Evolutionary conservation across 1,140 invertebrate species (phyloP), one percentile per base, ranked within the genome.

Genomic region (Drosophila gunungcola): DNA sequence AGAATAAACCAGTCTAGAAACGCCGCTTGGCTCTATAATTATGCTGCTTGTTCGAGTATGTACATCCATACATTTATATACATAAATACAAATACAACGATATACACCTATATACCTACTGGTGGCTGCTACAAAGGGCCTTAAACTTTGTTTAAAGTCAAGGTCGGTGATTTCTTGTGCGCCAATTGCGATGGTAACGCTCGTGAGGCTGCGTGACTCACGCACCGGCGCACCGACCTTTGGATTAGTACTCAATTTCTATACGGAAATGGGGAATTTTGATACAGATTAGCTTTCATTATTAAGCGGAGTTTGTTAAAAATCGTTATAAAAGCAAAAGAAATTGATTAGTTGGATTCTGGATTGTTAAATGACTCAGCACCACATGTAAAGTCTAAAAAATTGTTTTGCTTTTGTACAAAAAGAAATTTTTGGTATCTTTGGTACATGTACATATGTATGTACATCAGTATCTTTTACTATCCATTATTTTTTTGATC

Each of bases 91-190:
- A 54, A 29, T 34, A 49, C 32, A 16, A 11, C 5, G 10, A 52
- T 16, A 36, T 16, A 36, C 32, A 52, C 49, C 32, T 46, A 45
- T 65, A 38, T 53, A 43, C 32, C 75, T 53, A 43, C 32, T 78
- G 79, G 25, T 12, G 65, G 69, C 76, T 69, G 83, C 76, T 75
- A 78, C 67, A 80, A 90, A 90, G 86, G 88, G 88, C 86, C 88
- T 90, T 90, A 90, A 90, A 90, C 86, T 90, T 88, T 89, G 82
- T 74, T 80, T 88, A 83, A 91, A 90, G 86, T 90, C 86, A 90
- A 90, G 86, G 86, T 90, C 86, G 90, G 86, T 90, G 86, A 91
- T 90, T 90, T 90, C 82, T 90, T 90, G 77, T 77, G 83, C 82
- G 84, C 84, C 84, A 89, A 88, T 74, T 89, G 88, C 69, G 80